Evolutionary conservation across 2,888 invertebrate species (phyloP).

Genomic region (Synergus umbraculus): DNA sequence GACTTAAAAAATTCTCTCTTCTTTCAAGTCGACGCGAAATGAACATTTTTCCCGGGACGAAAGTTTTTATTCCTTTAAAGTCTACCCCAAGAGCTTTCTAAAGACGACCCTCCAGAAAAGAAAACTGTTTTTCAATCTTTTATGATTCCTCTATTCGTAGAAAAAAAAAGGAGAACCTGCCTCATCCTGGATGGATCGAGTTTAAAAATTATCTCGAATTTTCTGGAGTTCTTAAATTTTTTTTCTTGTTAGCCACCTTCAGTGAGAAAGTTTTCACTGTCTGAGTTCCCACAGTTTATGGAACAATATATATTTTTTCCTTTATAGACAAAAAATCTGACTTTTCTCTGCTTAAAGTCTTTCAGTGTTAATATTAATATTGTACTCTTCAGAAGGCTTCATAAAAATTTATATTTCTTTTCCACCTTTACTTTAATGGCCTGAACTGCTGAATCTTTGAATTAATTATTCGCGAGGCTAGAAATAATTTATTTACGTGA

Average conservation of each 20-base stretch:
- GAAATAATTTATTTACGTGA: conserved; percentile 3
- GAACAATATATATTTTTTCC: conserved; percentile 15
- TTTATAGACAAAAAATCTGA: not conserved
- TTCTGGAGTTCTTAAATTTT: not conserved
- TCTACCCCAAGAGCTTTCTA: conserved; percentile 23
- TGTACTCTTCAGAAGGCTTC: too few relatives aligned
- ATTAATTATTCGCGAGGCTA: not conserved
- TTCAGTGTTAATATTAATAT: too few relatives aligned
- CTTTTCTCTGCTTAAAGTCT: not conserved
- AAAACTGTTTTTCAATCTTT: conserved; percentile 26
- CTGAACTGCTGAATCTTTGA: not conserved
- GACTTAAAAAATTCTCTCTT: not conserved
- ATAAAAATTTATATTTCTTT: not conserved
- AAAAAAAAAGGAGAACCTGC: not conserved
- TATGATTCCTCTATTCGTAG: conserved; percentile 17
- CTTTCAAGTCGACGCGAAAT: not conserved
- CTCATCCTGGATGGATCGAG: conserved; percentile 15
- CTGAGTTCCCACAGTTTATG: not conserved
- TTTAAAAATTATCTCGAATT: conserved; percentile 28
- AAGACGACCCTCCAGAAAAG: not conserved
- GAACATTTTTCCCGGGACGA: not conserved
- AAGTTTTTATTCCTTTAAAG: conserved; percentile 7
- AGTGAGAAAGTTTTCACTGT: conserved; percentile 16
- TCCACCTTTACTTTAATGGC: not conserved
- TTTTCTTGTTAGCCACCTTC: not conserved